Evolutionary conservation across 2,113 vertebrate species (phyloP).

Genomic region (Pyxicephalus adspersus): DNA sequence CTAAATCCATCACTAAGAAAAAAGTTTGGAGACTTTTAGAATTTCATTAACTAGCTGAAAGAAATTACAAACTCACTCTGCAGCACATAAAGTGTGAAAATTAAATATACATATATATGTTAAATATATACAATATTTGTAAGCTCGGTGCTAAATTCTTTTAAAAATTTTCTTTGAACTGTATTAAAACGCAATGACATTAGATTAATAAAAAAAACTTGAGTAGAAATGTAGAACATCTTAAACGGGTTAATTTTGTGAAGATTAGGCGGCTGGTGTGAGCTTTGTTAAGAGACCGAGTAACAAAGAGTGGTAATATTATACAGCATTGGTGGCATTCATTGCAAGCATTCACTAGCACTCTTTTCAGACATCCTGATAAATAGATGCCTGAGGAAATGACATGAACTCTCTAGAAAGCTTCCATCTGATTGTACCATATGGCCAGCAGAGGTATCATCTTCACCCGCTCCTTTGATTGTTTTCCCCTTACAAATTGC

Average conservation of each 20-base stretch:
- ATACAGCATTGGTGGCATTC: slow-evolving; percentile 28
- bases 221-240: background rate
- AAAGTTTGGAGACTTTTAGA: too few species aligned
- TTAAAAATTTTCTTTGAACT: too few species aligned
- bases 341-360: slow-evolving; percentile 29
- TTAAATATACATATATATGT: too few species aligned
- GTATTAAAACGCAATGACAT: too few species aligned
- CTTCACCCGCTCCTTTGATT: slow-evolving; percentile 53
- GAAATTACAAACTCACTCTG: too few species aligned
- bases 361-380: slow-evolving; percentile 34
- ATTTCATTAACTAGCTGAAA: too few species aligned
- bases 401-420: slow-evolving; percentile 55
- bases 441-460: slow-evolving; percentile 56
- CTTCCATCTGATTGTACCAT: slow-evolving; percentile 57
- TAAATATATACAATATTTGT: too few species aligned
- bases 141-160: too few species aligned
- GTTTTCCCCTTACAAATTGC: slow-evolving; percentile 57
- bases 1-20: too few species aligned
- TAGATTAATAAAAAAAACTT: too few species aligned
- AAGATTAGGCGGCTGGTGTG: slow-evolving; percentile 12
- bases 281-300: slow-evolving; percentile 20
- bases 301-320: slow-evolving; percentile 46
- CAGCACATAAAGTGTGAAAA: too few species aligned
- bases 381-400: slow-evolving; percentile 56
- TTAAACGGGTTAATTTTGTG: background rate